Evolutionary conservation across 2,888 invertebrate species (phyloP).

Genomic region (Polyploca ridens): DNA sequence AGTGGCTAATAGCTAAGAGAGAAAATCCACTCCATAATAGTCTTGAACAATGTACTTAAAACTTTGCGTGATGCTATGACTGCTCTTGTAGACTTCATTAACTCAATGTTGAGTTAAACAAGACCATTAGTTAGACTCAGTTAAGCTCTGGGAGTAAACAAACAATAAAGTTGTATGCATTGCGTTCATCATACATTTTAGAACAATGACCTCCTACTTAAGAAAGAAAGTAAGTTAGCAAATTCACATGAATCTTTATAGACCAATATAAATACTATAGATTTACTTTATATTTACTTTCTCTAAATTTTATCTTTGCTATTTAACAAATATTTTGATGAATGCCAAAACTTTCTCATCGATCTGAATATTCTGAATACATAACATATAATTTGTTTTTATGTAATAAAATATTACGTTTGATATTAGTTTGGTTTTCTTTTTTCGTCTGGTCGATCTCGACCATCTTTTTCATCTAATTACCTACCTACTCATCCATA

Average conservation of each 20-base stretch:
- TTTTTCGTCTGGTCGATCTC: not conserved
- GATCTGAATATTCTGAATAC: not conserved
- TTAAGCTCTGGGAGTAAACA: not conserved
- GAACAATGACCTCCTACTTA: not conserved
- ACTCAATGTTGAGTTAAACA: not conserved
- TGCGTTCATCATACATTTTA: not conserved
- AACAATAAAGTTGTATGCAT: not conserved
- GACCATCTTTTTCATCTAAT: too few relatives aligned
- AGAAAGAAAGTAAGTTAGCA: not conserved
- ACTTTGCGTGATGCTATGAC: conserved; percentile 27
- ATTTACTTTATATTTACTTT: not conserved
- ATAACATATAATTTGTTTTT: not conserved
- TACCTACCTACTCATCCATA: too few relatives aligned
- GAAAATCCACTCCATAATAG: not conserved
- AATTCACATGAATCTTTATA: not conserved
- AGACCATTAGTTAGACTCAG: not conserved
- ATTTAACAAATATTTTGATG: not conserved
- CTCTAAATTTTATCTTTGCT: not conserved
- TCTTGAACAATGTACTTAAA: conserved; percentile 43
- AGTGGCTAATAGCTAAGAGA: not conserved
- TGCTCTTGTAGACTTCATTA: not conserved
- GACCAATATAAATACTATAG: not conserved
- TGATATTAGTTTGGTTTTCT: not conserved
- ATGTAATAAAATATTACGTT: not conserved
- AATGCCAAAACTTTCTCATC: not conserved